Evolutionary conservation across 1,140 invertebrate species (phyloP).

Genomic region (Caerostris darwini): DNA sequence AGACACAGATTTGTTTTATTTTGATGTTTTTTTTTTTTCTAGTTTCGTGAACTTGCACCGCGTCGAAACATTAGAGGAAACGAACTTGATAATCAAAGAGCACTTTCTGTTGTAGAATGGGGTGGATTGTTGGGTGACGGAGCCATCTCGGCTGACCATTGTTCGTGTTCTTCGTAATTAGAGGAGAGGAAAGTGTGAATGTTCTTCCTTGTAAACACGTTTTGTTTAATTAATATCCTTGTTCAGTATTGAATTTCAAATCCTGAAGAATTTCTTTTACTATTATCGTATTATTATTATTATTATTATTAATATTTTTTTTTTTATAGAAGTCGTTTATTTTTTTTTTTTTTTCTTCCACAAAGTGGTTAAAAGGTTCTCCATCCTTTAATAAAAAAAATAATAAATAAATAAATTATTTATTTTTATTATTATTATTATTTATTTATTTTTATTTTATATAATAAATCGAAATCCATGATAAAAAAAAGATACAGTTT

Average conservation of each 20-base stretch:
- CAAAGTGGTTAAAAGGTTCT: no score
- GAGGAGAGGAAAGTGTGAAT: not conserved
- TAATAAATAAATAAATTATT: no score
- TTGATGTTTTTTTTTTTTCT: not conserved
- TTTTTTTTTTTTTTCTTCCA: no score
- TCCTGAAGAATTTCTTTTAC: no score
- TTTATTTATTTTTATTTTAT: no score
- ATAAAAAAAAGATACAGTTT: no score
- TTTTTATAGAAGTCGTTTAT: no score
- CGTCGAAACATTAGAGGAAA: conserved; percentile 21
- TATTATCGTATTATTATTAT: no score
- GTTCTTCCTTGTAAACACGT: not conserved
- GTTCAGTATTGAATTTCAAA: not conserved
- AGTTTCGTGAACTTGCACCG: conserved; percentile 38
- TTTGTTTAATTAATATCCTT: not conserved
- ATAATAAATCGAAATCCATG: no score
- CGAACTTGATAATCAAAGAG: conserved; percentile 55
- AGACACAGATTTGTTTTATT: not conserved
- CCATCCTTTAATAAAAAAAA: no score
- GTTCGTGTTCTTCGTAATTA: not conserved
- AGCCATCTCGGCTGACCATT: not conserved
- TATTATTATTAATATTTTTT: no score
- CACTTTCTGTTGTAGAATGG: conserved; percentile 13
- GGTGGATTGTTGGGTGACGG: not conserved
- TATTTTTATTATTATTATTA: no score